phyloP scores from a whole-genome alignment of 2,888 invertebrate species.

The Drosophila mettleri region DNA sequence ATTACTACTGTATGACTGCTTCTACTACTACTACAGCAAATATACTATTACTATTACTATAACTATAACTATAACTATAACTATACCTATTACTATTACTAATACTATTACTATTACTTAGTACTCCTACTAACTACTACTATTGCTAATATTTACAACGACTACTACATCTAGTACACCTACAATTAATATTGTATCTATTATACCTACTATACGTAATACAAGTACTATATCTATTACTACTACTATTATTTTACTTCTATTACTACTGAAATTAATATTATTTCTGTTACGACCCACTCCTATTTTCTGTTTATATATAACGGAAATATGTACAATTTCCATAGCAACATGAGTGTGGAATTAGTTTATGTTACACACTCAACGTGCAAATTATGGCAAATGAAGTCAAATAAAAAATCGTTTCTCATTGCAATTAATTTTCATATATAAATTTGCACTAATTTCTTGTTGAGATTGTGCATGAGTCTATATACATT shows the following conservation, averaged over 20 bases:
- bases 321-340: neutral
- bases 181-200: neutral
- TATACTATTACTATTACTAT: no score
- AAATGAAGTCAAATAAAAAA: neutral
- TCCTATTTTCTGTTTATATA: neutral
- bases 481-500: constrained; percentile 15
- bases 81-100: neutral
- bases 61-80: no score
- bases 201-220: neutral
- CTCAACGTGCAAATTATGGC: neutral
- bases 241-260: neutral
- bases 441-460: neutral
- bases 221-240: neutral
- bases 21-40: no score
- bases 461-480: neutral
- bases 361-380: neutral
- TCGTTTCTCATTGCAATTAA: neutral
- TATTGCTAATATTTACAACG: neutral
- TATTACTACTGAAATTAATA: neutral
- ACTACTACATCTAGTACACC: neutral
- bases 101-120: neutral
- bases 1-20: no score
- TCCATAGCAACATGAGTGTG: neutral
- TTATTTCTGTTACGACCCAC: neutral
- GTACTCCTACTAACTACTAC: neutral